phyloP scores from a whole-genome alignment of 2,797 vertebrate genomes.

The Threskiornis aethiopicus region DNA sequence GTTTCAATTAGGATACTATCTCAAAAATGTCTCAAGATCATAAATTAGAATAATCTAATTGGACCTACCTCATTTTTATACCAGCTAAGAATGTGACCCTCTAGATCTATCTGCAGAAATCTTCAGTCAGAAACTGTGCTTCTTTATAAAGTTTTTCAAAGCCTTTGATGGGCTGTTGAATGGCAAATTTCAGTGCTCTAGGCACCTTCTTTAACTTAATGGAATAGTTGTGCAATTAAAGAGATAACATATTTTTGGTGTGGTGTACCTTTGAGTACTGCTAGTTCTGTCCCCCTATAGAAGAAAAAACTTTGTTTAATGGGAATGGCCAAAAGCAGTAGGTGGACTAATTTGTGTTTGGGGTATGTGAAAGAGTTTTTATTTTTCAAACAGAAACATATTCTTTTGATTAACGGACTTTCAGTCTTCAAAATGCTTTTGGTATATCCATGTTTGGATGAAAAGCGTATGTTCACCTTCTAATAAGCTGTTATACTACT shows the following conservation, averaged over 20 bases:
- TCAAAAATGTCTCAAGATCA: constrained; percentile 8
- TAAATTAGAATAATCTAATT: constrained; percentile 14
- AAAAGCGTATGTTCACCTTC: constrained; percentile 7
- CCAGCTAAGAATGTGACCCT: neutral
- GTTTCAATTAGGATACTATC: neutral
- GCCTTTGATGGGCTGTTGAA: neutral
- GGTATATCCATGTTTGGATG: constrained; percentile 18
- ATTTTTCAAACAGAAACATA: constrained; percentile 7
- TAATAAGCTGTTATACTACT: constrained; percentile 42
- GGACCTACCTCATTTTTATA: neutral
- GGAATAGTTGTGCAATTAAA: constrained; percentile 21
- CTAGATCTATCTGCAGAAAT: neutral
- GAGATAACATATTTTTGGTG: neutral
- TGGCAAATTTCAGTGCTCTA: neutral
- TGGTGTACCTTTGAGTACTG: neutral
- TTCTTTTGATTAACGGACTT: constrained; percentile 9
- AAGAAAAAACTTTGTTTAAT: neutral
- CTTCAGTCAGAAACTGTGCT: constrained; percentile 6
- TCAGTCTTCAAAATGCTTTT: constrained; percentile 17
- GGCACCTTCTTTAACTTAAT: neutral
- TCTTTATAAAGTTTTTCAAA: neutral
- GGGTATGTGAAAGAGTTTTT: neutral
- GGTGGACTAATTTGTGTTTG: neutral
- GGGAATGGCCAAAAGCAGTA: neutral
- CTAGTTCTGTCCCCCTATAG: neutral